Conservation (phyloP, 2,113 vertebrate genomes). For the Neopipo cinnamomea region DNA sequence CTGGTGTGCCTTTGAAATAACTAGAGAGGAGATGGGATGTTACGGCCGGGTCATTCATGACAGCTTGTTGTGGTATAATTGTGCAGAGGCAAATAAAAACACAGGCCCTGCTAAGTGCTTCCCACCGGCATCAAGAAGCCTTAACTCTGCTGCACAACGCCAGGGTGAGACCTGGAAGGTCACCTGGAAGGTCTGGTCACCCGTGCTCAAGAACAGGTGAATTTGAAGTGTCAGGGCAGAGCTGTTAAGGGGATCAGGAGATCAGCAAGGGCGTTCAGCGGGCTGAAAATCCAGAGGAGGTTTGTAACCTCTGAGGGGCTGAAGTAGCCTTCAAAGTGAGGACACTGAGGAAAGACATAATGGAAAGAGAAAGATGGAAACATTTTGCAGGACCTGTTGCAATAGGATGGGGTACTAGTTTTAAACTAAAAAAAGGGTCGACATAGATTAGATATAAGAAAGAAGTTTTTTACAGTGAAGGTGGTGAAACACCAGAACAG, state of each 20-base stretch:
- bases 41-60: accelerated
- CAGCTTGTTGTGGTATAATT: neutral
- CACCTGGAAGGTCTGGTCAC: neutral
- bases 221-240: neutral
- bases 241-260: neutral
- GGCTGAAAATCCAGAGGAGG: neutral
- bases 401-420: neutral
- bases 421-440: neutral
- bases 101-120: neutral
- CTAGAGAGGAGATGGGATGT: accelerated
- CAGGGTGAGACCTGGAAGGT: neutral
- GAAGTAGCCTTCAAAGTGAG: neutral
- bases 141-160: accelerated
- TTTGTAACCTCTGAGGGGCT: neutral
- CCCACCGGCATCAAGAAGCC: neutral
- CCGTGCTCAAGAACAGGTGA: neutral
- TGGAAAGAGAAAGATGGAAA: neutral
- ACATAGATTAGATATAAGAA: neutral
- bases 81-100: neutral
- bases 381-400: neutral
- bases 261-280: neutral
- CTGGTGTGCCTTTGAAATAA: neutral
- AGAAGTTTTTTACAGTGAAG: neutral
- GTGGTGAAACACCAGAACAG: neutral
- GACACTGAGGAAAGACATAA: no score